Evolutionary conservation across 2,888 invertebrate species (phyloP).

Genomic region (Neoaliturus tenellus): DNA sequence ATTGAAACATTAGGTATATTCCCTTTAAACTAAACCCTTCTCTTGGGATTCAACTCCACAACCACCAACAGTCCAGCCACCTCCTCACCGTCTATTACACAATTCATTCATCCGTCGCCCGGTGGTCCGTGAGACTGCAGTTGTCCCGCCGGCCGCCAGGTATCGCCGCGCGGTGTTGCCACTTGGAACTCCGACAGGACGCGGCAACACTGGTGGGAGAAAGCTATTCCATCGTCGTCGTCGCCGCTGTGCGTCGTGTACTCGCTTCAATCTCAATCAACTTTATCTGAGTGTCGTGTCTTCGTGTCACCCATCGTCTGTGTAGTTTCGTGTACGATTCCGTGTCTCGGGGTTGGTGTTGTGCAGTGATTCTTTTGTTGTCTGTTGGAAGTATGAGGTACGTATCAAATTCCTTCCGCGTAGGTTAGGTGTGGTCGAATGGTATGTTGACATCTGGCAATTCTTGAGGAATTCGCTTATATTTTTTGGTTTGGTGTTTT

Average conservation of each 20-base stretch:
- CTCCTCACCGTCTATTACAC: background rate
- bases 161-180: background rate
- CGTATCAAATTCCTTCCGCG: background rate
- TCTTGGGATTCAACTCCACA: no score
- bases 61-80: background rate
- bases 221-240: slow-evolving; percentile 10
- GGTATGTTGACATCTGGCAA: background rate
- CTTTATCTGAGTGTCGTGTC: background rate
- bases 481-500: background rate
- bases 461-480: background rate
- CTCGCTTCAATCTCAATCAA: background rate
- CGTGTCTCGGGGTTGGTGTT: background rate
- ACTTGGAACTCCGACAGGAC: background rate
- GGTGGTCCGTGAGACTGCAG: background rate
- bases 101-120: background rate
- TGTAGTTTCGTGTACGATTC: background rate
- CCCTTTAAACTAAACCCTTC: no score
- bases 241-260: background rate
- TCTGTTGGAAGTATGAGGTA: background rate
- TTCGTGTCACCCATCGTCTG: background rate
- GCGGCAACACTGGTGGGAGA: slow-evolving; percentile 1
- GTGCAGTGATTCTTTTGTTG: background rate
- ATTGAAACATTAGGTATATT: no score
- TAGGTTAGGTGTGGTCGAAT: slow-evolving; percentile 16
- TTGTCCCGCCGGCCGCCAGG: background rate